Evolutionary conservation across 2,888 invertebrate species (phyloP).

Genomic region (Meiosimyza platycephala): DNA sequence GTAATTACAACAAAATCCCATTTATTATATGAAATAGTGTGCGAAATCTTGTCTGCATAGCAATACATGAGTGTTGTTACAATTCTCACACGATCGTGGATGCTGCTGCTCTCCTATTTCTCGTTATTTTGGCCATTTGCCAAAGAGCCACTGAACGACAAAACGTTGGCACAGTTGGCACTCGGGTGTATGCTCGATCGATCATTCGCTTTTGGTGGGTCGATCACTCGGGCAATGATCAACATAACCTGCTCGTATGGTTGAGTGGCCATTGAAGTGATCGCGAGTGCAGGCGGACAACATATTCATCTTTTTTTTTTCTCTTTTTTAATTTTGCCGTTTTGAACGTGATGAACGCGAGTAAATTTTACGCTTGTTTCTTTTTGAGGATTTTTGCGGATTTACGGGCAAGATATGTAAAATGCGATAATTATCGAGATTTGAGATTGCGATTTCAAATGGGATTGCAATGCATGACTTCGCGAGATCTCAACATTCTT

Average conservation of each 20-base stretch:
- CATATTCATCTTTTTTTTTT: too few species aligned
- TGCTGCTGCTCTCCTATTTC: neutral
- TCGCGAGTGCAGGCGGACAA: too few species aligned
- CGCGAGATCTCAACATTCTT: neutral
- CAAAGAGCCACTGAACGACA: neutral
- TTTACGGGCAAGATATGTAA: slow-evolving; percentile 9
- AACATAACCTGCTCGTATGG: neutral
- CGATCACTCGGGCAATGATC: too few species aligned
- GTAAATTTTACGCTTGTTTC: slow-evolving; percentile 23
- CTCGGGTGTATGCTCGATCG: too few species aligned
- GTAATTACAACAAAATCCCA: slow-evolving; percentile 14
- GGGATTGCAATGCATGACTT: slow-evolving; percentile 4
- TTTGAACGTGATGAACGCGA: slow-evolving; percentile 7
- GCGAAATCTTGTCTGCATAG: slow-evolving; percentile 2
- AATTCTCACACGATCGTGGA: neutral
- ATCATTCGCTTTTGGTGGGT: too few species aligned
- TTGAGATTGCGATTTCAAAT: slow-evolving; percentile 3
- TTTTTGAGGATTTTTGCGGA: slow-evolving; percentile 1
- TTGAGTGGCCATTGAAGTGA: slow-evolving; percentile 1
- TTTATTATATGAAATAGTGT: slow-evolving; percentile 32
- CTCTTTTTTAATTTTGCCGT: too few species aligned
- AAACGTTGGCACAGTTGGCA: too few species aligned
- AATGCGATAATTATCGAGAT: too few species aligned
- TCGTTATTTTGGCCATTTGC: slow-evolving; percentile 17
- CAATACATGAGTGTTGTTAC: neutral